phyloP scores from a whole-genome alignment of 92 coral and sea anemone genomes.

The Anthopleura xanthogrammica region DNA sequence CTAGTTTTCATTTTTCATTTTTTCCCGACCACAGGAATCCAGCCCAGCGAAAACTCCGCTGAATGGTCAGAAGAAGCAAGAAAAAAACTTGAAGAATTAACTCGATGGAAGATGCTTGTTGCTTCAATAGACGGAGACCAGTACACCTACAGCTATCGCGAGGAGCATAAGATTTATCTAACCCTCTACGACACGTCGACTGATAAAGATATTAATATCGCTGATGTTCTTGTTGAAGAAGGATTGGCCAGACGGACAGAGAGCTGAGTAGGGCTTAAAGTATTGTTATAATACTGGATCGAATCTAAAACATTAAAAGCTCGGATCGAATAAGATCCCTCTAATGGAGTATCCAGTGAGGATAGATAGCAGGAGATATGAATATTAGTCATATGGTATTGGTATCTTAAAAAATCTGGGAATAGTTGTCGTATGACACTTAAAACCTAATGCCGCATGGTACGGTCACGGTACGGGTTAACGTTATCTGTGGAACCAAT shows the following conservation, averaged over 20 bases:
- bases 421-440: too few relatives aligned
- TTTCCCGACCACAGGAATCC: constrained; percentile 27
- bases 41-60: constrained; percentile 38
- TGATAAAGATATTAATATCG: constrained; percentile 60
- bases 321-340: too few relatives aligned
- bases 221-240: constrained; percentile 63
- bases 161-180: constrained; percentile 55
- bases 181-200: constrained; percentile 78
- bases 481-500: too few relatives aligned
- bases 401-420: too few relatives aligned
- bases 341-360: too few relatives aligned
- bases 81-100: constrained; percentile 56
- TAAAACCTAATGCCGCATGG: too few relatives aligned
- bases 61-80: constrained; percentile 80
- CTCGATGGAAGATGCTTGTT: constrained; percentile 59
- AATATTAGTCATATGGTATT: too few relatives aligned
- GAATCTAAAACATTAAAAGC: not conserved
- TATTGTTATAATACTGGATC: not conserved
- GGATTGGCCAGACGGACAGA: constrained; percentile 53
- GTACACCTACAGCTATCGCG: constrained; percentile 36
- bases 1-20: not conserved
- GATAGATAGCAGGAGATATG: too few relatives aligned
- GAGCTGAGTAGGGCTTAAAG: not conserved
- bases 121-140: constrained; percentile 66
- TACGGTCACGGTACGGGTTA: too few relatives aligned